Evolutionary conservation across 2,113 vertebrate species (phyloP), one percentile per base, ranked within the genome.

Genomic region (Smithornis capensis): DNA sequence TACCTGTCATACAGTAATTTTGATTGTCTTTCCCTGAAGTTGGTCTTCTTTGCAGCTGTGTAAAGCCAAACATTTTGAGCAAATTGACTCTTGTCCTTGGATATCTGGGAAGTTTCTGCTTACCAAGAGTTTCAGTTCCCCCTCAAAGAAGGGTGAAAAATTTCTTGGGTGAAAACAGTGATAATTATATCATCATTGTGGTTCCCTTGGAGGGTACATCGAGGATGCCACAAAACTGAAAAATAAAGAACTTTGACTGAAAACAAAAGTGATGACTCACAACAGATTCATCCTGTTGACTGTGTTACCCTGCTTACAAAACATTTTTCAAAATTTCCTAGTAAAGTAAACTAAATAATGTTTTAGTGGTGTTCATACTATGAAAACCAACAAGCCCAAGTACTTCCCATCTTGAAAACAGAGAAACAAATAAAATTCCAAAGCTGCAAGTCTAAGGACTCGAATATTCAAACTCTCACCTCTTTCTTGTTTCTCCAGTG

Each of bases 231-330:
- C 5, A 1, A 85, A 83, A 23, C 38, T 74, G 70, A 83, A 78
- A 94, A 94, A 94, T 83, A 69, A 70, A 87, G 94, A 96, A 95
- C 70, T 88, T 88, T 44, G 80, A 80, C 42, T 83, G 67, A 95
- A 75, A 94, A 80, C 1, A 55, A 88, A 95, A 95, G 87, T 73
- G 65, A 71, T 91, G 81, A 92, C 69, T 96, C 10, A 7, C 9
- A 68, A 37, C 23, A 63, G 69, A 69, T n/a, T 87, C 37, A 10
- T 42, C 38, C 22, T 1, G 3, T 49, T 83, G 49, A n/a, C 55
- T 69, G 5, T 22, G 12, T 73, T 89, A 75, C 24, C 22, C 15
- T 91, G 35, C 60, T 86, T 62, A 40, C 37, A 76, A 80, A 92
- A 92, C 2, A 60, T 70, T 65, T 81, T 40, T 77, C 38, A 80